Percentiles rank a stretch among this genome's conserved stretches.
phyloP scores from a whole-genome alignment of 2,113 vertebrate genomes.

The Albula glossodonta region DNA sequence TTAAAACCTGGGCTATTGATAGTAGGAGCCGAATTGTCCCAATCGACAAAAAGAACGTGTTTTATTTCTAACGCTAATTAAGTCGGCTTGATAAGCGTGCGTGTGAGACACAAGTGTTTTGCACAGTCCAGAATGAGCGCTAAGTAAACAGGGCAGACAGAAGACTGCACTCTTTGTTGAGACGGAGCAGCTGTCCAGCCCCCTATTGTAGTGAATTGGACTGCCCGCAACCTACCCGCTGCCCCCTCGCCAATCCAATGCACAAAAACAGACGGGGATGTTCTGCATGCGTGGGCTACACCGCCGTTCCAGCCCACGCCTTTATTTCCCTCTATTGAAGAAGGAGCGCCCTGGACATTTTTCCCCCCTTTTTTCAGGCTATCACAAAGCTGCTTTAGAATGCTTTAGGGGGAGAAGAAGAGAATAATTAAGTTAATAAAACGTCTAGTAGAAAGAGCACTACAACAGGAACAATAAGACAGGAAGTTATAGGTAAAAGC shows the following conservation, averaged over 20 bases:
- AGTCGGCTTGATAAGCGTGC: conserved; percentile 75
- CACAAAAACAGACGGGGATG: conserved; percentile 83
- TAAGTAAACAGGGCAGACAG: conserved; percentile 86
- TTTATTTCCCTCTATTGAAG: conserved; percentile 71
- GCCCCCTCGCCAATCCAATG: conserved; percentile 78
- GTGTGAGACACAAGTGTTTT: conserved; percentile 63
- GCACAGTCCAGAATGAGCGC: conserved; percentile 75
- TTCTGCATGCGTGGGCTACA: conserved; percentile 79
- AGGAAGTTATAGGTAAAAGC: conserved; percentile 60
- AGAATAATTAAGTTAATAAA: conserved; percentile 51
- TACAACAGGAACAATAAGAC: conserved; percentile 67
- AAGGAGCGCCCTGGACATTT: conserved; percentile 72
- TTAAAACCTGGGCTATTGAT: conserved; percentile 23
- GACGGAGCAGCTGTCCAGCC: conserved; percentile 82
- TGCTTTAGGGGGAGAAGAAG: conserved; percentile 63
- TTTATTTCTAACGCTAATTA: conserved; percentile 70
- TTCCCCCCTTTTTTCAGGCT: conserved; percentile 61
- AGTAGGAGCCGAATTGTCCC: conserved; percentile 20
- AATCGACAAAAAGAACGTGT: conserved; percentile 30
- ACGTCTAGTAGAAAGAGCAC: conserved; percentile 57
- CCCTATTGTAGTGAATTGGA: conserved; percentile 81
- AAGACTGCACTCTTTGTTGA: conserved; percentile 82
- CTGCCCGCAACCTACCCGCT: conserved; percentile 80
- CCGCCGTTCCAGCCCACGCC: conserved; percentile 67
- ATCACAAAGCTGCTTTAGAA: conserved; percentile 77